phyloP scores from a whole-genome alignment of 2,888 invertebrate species.

The Chymomyza caudatula region DNA sequence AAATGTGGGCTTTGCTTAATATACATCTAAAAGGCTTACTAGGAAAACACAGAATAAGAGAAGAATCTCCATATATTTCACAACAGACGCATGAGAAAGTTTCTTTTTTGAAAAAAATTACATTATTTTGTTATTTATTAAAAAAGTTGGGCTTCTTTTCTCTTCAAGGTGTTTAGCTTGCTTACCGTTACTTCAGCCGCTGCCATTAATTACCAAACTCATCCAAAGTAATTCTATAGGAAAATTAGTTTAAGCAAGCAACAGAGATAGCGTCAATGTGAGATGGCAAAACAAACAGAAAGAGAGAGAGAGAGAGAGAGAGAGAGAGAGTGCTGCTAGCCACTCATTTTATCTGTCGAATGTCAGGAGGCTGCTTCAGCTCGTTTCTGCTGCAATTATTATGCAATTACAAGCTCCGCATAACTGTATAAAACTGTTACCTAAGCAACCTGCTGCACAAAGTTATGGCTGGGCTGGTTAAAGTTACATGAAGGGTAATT shows the following conservation, averaged over 20 bases:
- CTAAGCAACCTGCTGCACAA: constrained; percentile 69
- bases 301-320: constrained; percentile 3
- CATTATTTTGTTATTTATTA: constrained; percentile 14
- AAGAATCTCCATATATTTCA: too few species aligned
- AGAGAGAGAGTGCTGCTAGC: not conserved
- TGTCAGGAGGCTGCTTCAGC: constrained; percentile 29
- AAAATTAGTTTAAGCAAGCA: constrained; percentile 62
- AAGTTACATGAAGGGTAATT: constrained; percentile 55
- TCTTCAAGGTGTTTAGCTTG: constrained; percentile 22
- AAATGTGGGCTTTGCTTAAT: too few species aligned
- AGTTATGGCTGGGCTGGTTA: constrained; percentile 42
- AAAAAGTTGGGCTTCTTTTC: constrained; percentile 3
- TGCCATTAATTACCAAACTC: constrained; percentile 69
- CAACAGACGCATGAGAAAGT: not conserved
- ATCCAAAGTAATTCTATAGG: constrained; percentile 65
- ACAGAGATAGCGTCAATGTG: not conserved
- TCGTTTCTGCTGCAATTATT: constrained; percentile 59
- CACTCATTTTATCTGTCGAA: not conserved
- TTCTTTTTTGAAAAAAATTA: not conserved
- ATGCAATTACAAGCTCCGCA: constrained; percentile 60
- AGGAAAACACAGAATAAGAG: too few species aligned
- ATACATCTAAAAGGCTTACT: too few species aligned
- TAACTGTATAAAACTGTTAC: constrained; percentile 70
- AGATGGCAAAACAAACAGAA: constrained; percentile 1
- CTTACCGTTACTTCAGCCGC: not conserved